Conservation (phyloP, 2,888 invertebrate species). For the Cataglyphis albicans region DNA sequence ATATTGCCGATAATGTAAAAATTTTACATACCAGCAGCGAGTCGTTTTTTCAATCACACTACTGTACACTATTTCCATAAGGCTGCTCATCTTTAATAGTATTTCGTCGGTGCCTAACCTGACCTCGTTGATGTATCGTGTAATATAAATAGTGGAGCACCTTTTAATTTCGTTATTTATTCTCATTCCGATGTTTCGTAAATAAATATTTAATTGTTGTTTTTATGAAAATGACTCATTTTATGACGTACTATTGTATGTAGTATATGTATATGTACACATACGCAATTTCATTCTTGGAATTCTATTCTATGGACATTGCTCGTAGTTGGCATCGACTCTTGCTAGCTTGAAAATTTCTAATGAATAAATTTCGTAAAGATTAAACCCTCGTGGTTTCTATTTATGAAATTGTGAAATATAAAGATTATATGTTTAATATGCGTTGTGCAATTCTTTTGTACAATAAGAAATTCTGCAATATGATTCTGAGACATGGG, state of each 20-base stretch:
- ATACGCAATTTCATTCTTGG: background rate
- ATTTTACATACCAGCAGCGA: no score
- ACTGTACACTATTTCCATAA: no score
- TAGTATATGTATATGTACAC: no score
- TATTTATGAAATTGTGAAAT: background rate
- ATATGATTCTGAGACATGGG: slow-evolving; percentile 9
- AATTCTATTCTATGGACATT: background rate
- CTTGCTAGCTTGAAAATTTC: no score
- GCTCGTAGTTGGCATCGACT: background rate
- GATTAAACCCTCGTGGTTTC: background rate
- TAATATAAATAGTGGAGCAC: background rate
- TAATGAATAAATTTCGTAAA: background rate
- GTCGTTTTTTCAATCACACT: no score
- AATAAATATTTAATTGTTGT: background rate
- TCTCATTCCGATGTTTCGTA: background rate
- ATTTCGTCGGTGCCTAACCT: background rate
- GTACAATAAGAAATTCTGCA: background rate
- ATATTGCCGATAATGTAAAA: no score
- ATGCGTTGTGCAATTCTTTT: background rate
- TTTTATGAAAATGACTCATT: background rate
- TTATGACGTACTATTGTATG: background rate
- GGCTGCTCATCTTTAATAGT: background rate
- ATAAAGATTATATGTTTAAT: background rate
- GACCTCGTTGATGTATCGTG: background rate
- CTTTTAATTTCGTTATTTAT: background rate